A percentile compares a stretch with the other conserved stretches of the same genome.
phyloP scores from a whole-genome alignment of 2,797 vertebrate genomes.

The Myioborus melanocephalus region DNA sequence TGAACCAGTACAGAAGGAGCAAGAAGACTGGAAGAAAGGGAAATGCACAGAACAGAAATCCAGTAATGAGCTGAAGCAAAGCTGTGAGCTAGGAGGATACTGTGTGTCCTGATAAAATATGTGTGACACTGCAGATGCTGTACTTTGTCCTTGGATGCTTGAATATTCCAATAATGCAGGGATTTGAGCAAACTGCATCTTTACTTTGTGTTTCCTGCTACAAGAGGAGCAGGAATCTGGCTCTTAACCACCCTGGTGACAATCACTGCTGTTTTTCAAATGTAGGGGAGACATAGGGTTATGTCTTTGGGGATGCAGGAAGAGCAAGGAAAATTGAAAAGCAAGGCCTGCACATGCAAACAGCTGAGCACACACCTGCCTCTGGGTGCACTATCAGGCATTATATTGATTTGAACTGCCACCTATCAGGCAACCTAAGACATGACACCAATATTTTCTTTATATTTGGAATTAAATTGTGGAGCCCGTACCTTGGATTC shows the following conservation, averaged over 20 bases:
- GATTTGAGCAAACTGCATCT: neutral
- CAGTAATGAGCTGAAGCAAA: neutral
- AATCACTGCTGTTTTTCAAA: neutral
- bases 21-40: neutral
- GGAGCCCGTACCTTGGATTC: neutral
- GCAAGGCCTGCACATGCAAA: neutral
- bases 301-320: neutral
- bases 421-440: neutral
- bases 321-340: neutral
- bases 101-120: neutral
- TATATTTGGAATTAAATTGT: neutral
- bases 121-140: rapidly evolving
- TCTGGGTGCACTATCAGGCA: neutral
- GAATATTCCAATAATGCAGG: rapidly evolving
- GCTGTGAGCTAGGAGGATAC: neutral
- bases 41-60: neutral
- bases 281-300: neutral
- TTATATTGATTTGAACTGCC: neutral
- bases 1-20: neutral
- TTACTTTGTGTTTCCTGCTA: neutral
- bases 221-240: neutral
- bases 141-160: neutral
- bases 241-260: neutral
- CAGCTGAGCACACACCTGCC: neutral
- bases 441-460: neutral